Evolutionary conservation across 92 coral and sea anemone genomes (phyloP), one percentile per base, ranked within the genome.

Genomic region (Phenganax subtilis): DNA sequence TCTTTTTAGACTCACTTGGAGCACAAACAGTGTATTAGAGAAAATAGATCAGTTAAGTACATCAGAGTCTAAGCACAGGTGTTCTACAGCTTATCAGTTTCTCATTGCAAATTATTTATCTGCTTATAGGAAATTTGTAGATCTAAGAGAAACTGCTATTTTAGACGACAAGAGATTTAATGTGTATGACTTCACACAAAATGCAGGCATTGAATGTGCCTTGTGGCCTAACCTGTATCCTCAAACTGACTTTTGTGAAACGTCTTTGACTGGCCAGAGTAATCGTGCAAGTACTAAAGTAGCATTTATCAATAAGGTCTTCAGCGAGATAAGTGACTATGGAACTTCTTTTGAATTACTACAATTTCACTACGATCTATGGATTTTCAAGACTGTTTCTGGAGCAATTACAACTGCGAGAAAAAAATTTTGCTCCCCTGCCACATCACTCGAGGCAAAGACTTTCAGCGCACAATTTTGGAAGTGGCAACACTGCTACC

Each of bases 161-260:
- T 11, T 3, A 51, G 77, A 63, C 12, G 53, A 29, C 15, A 80
- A 62, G 17, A 62, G 71, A 51, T 80, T 80, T 67, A 81, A 81
- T 51, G 59, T 81, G 7, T 81, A 69, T n/a, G 78, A 81, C 10
- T 81, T 68, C 29, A 20, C 12, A 8, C 78, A 81, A 25, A 81
- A 69, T 20, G 0, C 0, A 20, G 25, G 25, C 25, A 20, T 20
- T 20, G 25, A 20, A 20, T 20, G 25, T 20, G 25, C 25, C 25
- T 20, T 20, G 25, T 20, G 25, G 25, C 25, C 25, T 20, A 20
- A 20, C 25, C 25, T 27, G 74, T 83, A 83, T 70, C 89, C 91
- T 2, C 75, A 6, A 12, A 25, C 47, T 1, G 8, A 10, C 10
- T 89, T 88, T 88, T 89, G 89, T 53, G 86, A 84, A 53, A 71